These are phyloP conservation scores for Cataglyphis hispanica DNA, from an alignment of 1,140 invertebrate genomes.

Conservation along the genomic window DNA sequence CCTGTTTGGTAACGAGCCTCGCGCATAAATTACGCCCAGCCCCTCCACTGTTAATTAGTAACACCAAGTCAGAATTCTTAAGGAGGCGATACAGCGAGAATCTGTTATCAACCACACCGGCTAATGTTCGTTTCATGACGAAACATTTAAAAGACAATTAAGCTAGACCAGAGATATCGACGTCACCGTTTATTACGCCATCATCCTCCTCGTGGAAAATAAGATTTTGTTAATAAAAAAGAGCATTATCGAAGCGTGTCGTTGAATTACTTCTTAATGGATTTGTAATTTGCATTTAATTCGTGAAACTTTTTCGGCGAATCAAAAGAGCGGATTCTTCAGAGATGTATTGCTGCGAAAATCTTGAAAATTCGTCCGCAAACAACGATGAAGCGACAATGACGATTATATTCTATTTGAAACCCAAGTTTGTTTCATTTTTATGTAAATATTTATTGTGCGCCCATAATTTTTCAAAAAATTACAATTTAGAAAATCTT, in stretches of 20 bases:
- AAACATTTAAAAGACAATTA: constrained; percentile 62
- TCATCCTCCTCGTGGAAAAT: constrained; percentile 27
- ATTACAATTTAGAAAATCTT: background rate
- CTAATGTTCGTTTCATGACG: constrained; percentile 58
- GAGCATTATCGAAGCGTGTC: constrained; percentile 30
- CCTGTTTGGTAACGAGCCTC: constrained; percentile 73
- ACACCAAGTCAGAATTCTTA: constrained; percentile 71
- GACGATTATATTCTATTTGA: background rate
- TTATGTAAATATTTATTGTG: background rate
- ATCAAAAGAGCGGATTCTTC: background rate
- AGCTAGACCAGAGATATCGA: constrained; percentile 22
- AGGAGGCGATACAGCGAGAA: constrained; percentile 35
- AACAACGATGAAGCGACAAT: background rate
- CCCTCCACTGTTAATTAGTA: constrained; percentile 66
- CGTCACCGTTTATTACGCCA: constrained; percentile 43
- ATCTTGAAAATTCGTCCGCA: constrained; percentile 13
- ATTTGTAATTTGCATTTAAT: constrained; percentile 54
- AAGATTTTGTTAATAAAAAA: constrained; percentile 46
- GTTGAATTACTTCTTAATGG: constrained; percentile 39
- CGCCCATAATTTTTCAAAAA: background rate
- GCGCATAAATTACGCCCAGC: constrained; percentile 70
- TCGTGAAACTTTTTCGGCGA: constrained; percentile 4
- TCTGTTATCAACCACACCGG: constrained; percentile 20
- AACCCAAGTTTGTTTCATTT: background rate
- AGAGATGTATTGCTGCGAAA: background rate